These are phyloP conservation scores for Drosophila mulleri DNA, from an alignment of 2,888 invertebrate species.

Conservation along the genomic window DNA sequence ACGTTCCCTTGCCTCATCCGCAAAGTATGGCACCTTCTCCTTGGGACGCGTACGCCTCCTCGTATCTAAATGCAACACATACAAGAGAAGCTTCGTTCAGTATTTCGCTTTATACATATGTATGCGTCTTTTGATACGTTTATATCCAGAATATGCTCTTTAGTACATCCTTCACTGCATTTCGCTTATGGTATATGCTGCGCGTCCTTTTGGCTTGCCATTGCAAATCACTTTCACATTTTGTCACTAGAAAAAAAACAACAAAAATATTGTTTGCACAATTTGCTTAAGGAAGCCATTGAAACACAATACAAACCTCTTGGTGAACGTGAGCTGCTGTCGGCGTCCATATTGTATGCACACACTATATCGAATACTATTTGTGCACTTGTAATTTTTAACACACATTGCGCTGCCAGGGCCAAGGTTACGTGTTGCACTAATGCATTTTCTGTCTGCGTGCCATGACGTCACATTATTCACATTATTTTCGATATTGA, in stretches of 20 bases:
- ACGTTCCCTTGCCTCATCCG: conserved; percentile 54
- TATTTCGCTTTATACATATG: not conserved
- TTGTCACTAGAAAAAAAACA: conserved; percentile 73
- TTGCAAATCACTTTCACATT: conserved; percentile 53
- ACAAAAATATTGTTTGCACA: conserved; percentile 62
- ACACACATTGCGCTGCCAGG: conserved; percentile 1
- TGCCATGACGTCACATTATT: conserved; percentile 34
- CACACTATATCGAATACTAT: conserved; percentile 1
- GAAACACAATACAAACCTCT: conserved; percentile 58
- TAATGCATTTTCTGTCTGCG: not conserved
- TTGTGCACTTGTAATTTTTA: conserved; percentile 18
- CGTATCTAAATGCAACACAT: conserved; percentile 37
- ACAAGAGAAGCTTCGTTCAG: conserved; percentile 20
- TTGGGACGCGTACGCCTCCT: conserved; percentile 21
- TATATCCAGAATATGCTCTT: conserved; percentile 10
- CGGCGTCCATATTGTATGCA: conserved; percentile 60
- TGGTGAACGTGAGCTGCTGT: conserved; percentile 55
- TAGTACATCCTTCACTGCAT: conserved; percentile 2
- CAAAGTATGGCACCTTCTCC: conserved; percentile 61
- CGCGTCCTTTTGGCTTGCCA: conserved; percentile 17
- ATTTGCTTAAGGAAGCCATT: not conserved
- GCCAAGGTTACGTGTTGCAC: conserved; percentile 26
- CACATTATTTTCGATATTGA: not conserved
- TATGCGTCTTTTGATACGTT: not conserved
- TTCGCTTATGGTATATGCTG: conserved; percentile 5